phyloP scores from a whole-genome alignment of 2,888 invertebrate genomes.

The Temnothorax unifasciatus region DNA sequence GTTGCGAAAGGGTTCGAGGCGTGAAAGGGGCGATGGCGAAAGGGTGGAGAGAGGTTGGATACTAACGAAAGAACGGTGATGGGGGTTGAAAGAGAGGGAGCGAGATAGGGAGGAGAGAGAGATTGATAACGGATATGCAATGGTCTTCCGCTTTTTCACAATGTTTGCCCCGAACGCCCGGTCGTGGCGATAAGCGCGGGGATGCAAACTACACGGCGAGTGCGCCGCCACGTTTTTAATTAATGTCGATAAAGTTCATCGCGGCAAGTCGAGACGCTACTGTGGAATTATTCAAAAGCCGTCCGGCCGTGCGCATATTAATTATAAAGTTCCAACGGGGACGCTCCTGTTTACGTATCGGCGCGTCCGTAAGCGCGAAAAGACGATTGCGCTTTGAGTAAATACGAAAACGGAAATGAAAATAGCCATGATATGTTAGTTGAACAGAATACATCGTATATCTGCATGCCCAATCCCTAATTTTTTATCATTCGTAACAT shows the following conservation, averaged over 20 bases:
- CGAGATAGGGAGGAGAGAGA: slow-evolving; percentile 70
- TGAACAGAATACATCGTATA: neutral
- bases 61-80: slow-evolving; percentile 67
- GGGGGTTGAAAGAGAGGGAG: slow-evolving; percentile 49
- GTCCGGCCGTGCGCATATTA: slow-evolving; percentile 76
- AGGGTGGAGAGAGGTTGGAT: slow-evolving; percentile 66
- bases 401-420: slow-evolving; percentile 41
- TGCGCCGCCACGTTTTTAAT: slow-evolving; percentile 82
- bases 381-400: slow-evolving; percentile 46
- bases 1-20: slow-evolving; percentile 64
- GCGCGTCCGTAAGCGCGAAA: slow-evolving; percentile 61
- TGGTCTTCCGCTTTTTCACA: slow-evolving; percentile 85
- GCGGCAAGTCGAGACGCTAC: slow-evolving; percentile 70
- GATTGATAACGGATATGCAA: slow-evolving; percentile 85
- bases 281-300: slow-evolving; percentile 76
- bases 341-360: slow-evolving; percentile 73
- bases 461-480: neutral
- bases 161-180: slow-evolving; percentile 83
- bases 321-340: slow-evolving; percentile 74
- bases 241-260: slow-evolving; percentile 79
- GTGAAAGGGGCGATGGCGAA: slow-evolving; percentile 64
- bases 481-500: slow-evolving; percentile 7
- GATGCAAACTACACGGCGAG: slow-evolving; percentile 75
- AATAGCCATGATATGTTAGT: slow-evolving; percentile 6
- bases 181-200: slow-evolving; percentile 81